These are phyloP conservation scores for Mythimna vitellina DNA, from an alignment of 2,888 invertebrate species.

Conservation along the genomic window DNA sequence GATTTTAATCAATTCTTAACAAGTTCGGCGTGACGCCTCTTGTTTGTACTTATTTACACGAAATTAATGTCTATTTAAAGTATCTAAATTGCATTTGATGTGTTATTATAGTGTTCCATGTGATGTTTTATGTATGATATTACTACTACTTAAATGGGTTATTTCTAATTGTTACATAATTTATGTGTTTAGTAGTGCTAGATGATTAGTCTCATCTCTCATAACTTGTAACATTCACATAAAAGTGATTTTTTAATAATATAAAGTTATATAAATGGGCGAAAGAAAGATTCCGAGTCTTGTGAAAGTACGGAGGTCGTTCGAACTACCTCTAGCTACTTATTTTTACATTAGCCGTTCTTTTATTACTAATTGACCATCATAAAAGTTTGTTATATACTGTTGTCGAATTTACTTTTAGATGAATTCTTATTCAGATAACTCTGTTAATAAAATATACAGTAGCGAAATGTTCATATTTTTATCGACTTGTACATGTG, in stretches of 20 bases:
- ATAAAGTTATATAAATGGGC: background rate
- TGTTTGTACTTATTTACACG: constrained; percentile 4
- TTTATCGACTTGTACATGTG: background rate
- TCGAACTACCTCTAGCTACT: background rate
- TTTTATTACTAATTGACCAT: background rate
- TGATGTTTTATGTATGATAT: constrained; percentile 14
- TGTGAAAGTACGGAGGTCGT: background rate
- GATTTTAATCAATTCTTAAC: background rate
- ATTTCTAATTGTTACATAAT: background rate
- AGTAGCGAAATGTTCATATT: background rate
- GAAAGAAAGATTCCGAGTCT: background rate
- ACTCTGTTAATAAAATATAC: background rate
- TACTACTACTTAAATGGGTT: background rate
- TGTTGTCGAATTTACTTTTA: constrained; percentile 3
- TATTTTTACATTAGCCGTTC: background rate
- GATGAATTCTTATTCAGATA: background rate
- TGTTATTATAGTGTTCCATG: constrained; percentile 7
- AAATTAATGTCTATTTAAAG: background rate
- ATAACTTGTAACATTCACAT: background rate
- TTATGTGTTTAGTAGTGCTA: background rate
- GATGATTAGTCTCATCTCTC: constrained; percentile 4
- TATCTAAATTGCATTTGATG: constrained; percentile 17
- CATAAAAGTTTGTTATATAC: background rate
- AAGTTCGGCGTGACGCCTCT: background rate
- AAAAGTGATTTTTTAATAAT: background rate